Base-by-base conservation (phyloP, 2,797 vertebrate species). In the Pipistrellus pipistrellus region DNA sequence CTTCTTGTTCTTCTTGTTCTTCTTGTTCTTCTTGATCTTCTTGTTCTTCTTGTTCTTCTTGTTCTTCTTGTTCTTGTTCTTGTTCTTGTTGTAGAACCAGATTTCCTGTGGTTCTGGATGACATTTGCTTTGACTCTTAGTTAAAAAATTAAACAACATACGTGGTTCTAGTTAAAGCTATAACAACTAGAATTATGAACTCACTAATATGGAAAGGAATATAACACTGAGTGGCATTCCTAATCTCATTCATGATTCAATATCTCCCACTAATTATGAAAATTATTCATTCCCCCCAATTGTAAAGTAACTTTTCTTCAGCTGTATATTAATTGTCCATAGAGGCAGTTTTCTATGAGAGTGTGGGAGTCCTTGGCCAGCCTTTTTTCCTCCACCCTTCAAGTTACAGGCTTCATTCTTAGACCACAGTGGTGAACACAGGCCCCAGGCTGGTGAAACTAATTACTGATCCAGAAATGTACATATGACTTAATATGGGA, bases 171-270 rank as follows among this genome's bases (percentile, higher is more conserved):
- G 14, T 59, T n/a, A 88, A 48, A 14, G 21, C 4, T 21, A 6
- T 20, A 21, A 48, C 76, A 82, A 68, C 11, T 38, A 84, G 53
- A 64, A 25, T n/a, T 59, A 44, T 8, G 71, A 88, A 30, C 23
- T 89, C 35, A 77, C 27, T 62, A 83, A 68, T 46, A 30, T 7
- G 8, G n/a, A 85, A 53, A 38, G 27, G 11, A 76, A 85, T 69
- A 30, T 77, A 10, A 62, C 11, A 81, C 4, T 68, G n/a, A 57
- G 15, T 62, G 23, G 17, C 18, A 72, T 48, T 91, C 20, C 32
- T 77, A 38, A n/a, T 93, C 91, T 84, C 46, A 95, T 57, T 84
- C 68, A 48, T 25, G 66, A 87, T 53, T 85, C 41, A 84, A 0
- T 73, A 41, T 75, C 8, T 21, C 85, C 76, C 25, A 85, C 12